phyloP scores from a whole-genome alignment of 2,797 vertebrate genomes.

The Chelonia mydas region DNA sequence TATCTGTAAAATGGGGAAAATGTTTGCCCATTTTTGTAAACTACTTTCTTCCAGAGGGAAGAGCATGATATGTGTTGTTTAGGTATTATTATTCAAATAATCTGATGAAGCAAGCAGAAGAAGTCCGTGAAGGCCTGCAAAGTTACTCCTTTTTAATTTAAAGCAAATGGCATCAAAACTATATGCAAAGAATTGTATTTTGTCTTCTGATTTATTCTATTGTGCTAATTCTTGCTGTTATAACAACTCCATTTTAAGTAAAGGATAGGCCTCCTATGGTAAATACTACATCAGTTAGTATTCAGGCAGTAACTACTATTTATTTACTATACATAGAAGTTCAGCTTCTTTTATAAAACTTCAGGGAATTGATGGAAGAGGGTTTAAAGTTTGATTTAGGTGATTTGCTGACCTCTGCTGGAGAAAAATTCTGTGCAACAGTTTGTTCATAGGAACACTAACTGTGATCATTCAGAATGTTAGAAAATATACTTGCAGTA shows the following conservation, averaged over 20 bases:
- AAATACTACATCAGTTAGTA: background rate
- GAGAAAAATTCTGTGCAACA: background rate
- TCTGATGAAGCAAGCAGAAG: background rate
- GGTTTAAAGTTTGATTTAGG: background rate
- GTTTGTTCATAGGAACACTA: background rate
- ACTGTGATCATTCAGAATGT: background rate
- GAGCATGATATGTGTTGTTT: background rate
- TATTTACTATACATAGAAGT: rapidly evolving
- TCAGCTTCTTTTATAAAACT: background rate
- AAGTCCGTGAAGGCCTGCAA: background rate
- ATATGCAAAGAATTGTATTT: background rate
- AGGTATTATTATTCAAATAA: background rate
- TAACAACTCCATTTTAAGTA: background rate
- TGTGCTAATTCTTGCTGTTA: background rate
- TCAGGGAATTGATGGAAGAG: background rate
- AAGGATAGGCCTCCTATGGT: background rate
- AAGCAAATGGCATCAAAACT: too few relatives aligned
- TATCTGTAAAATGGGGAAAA: too few relatives aligned
- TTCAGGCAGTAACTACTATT: background rate
- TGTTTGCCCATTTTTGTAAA: background rate
- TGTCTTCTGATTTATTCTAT: background rate
- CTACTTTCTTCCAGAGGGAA: background rate
- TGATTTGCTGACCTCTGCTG: slow-evolving; percentile 46
- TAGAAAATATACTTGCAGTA: background rate
- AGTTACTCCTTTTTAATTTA: background rate